Conservation (phyloP, 2,888 invertebrate species). For the Malthinus seriepunctatus region DNA sequence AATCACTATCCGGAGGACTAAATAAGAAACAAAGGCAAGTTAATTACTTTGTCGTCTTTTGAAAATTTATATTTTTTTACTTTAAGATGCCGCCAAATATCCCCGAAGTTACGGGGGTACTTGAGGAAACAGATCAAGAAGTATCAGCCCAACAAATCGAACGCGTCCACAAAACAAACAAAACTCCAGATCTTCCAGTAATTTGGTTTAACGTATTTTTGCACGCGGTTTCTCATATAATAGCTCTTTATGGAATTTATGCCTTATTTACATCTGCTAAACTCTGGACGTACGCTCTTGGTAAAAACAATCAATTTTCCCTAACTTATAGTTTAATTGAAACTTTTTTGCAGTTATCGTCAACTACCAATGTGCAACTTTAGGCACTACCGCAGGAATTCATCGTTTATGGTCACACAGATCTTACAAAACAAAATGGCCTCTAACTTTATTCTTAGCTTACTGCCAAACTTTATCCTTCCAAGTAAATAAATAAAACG, state of each 20-base stretch:
- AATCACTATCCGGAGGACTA: too few relatives aligned
- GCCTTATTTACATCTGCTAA: slow-evolving; percentile 74
- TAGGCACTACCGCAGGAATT: slow-evolving; percentile 96
- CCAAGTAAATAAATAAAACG: slow-evolving; percentile 57
- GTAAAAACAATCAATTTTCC: slow-evolving; percentile 52
- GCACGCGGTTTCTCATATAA: slow-evolving; percentile 74
- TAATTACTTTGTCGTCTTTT: too few relatives aligned
- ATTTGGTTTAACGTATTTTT: slow-evolving; percentile 84
- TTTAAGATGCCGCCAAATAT: neutral
- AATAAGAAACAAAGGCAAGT: too few relatives aligned
- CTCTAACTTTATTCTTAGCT: slow-evolving; percentile 77
- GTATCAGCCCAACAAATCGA: slow-evolving; percentile 46
- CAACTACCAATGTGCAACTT: slow-evolving; percentile 75
- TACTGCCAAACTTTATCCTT: slow-evolving; percentile 88
- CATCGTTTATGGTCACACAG: slow-evolving; percentile 96
- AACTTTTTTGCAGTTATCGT: slow-evolving; percentile 59
- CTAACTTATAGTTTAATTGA: neutral
- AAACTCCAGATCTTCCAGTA: slow-evolving; percentile 51
- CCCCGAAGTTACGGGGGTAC: slow-evolving; percentile 58
- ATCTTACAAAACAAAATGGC: slow-evolving; percentile 93
- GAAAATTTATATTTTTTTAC: neutral
- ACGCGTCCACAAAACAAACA: slow-evolving; percentile 16
- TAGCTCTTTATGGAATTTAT: slow-evolving; percentile 76
- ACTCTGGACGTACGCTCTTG: slow-evolving; percentile 69
- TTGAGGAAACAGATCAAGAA: slow-evolving; percentile 69